Base-by-base conservation (phyloP, 2,113 vertebrate species). In the Sinocyclocheilus grahami region DNA sequence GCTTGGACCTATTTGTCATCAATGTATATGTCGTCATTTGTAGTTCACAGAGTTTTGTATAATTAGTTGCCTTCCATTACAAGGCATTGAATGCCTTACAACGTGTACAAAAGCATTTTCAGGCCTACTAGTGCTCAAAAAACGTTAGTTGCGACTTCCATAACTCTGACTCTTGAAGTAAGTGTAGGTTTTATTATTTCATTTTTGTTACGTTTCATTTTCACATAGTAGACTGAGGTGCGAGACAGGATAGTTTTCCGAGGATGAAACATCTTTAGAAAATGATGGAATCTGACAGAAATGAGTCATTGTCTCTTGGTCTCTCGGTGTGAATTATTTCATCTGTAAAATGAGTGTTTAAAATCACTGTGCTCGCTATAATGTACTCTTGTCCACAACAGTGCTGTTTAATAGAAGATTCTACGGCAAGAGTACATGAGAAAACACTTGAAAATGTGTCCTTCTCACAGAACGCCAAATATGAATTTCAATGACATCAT, bases 361-460 rank as follows among this genome's bases (percentile, higher is more conserved):
- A 78, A 62, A 82, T 81, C 85, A 77, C 87, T 89, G 87, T 89
- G 79, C 81, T 86, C 60, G 62, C 86, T 67, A 82, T 89, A 88
- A 85, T 83, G 63, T 80, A 82, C 85, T 76, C 30, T 79, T 42
- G 74, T 75, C 78, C 39, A 62, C 37, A 80, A 63, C 78, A 39
- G 33, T 79, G 16, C 78, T 78, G 48, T 39, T 46, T 60, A 30
- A 69, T 78, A 84, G 39, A 83, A 46, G 65, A 75, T 37, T 58
- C 76, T 72, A 51, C 33, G 63, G 30, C 72, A 74, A 82, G 83
- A 84, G 77, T 85, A 84, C 53, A 63, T 30, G 53, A 82, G 51
- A 78, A 46, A 33, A 77, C 82, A 69, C 75, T 72, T 86, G 13
- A 42, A 42, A 48, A 76, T 63, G 67, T 75, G 86, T 84, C 72